A percentile compares a stretch with the other conserved stretches of the same genome.
These are phyloP conservation scores for Xanthia togata DNA, from an alignment of 2,888 invertebrate genomes.

Conservation along the genomic window DNA sequence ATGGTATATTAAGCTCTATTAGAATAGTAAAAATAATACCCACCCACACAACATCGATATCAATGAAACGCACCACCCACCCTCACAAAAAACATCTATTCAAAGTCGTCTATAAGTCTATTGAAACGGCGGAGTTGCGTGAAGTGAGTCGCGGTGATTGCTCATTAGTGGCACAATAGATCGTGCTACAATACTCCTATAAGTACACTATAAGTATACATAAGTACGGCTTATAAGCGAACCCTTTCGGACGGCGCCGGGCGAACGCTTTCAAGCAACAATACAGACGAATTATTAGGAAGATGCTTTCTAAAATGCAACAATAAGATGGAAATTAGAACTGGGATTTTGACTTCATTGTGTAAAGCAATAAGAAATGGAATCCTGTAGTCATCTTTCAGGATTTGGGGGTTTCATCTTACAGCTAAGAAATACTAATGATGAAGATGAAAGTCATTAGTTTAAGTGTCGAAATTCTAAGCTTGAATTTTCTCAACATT, in stretches of 20 bases:
- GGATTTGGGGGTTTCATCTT: slow-evolving; percentile 24
- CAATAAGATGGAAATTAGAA: slow-evolving; percentile 52
- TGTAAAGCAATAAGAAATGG: slow-evolving; percentile 28
- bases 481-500: background rate
- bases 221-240: slow-evolving; percentile 51
- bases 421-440: slow-evolving; percentile 10
- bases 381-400: slow-evolving; percentile 20
- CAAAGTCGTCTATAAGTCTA: slow-evolving; percentile 65
- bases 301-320: slow-evolving; percentile 42
- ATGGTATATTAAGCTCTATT: background rate
- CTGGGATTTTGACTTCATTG: slow-evolving; percentile 40
- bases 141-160: slow-evolving; percentile 79
- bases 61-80: slow-evolving; percentile 9
- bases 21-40: background rate
- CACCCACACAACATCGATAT: background rate
- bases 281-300: slow-evolving; percentile 53
- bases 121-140: slow-evolving; percentile 69
- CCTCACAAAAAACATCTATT: slow-evolving; percentile 67
- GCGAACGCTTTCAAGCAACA: slow-evolving; percentile 53
- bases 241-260: slow-evolving; percentile 52
- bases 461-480: background rate
- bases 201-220: slow-evolving; percentile 42
- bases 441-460: slow-evolving; percentile 1
- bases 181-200: slow-evolving; percentile 75
- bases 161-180: slow-evolving; percentile 87